Base-by-base conservation (phyloP, 2,797 vertebrate genomes). In the Diplodus puntazzo region DNA sequence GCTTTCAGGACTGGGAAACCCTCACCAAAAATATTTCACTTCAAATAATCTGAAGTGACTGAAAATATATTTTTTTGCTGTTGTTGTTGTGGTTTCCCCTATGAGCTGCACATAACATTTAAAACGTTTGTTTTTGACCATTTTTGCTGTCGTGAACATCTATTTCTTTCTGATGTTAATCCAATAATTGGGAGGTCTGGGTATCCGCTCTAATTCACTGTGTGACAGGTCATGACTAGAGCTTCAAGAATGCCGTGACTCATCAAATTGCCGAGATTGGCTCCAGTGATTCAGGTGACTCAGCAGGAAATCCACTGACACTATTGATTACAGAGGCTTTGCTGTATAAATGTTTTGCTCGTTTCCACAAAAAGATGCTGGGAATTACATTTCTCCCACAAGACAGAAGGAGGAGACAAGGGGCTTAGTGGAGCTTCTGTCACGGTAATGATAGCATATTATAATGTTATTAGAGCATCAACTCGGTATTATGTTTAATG, bases 191-290 rank as follows among this genome's bases (percentile, higher is more conserved):
- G 30, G 79, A 80, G 84, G 79, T 82, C 87, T 80, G 85, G 61
- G 78, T 69, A 74, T 78, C 75, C 70, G 23, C 82, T 87, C 75
- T 77, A 79, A 86, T 87, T 89, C 82, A 83, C 64, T 52, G 53
- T 74, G 82, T 82, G 81, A 88, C 86, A 91, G 76, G 46, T 82
- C 69, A 14, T 92, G 86, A 89, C 63, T 90, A 69, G 83, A 73
- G 73, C 78, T 77, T 61, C 21, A 74, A 77, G 81, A 91, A 94
- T 93, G 87, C 81, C 67, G 46, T 90, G 91, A 94, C 82, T 93
- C 92, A 94, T 88, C 80, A 80, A 43, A 73, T 60, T 78, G 75
- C 83, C 76, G 78, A 67, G 86, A 81, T 78, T 78, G 87, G 77
- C 79, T 81, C 68, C 75, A 82, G 61, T 8, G 61, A 71, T 86